Evolutionary conservation across 2,113 vertebrate species (phyloP).

Genomic region (Atrichornis clamosus): DNA sequence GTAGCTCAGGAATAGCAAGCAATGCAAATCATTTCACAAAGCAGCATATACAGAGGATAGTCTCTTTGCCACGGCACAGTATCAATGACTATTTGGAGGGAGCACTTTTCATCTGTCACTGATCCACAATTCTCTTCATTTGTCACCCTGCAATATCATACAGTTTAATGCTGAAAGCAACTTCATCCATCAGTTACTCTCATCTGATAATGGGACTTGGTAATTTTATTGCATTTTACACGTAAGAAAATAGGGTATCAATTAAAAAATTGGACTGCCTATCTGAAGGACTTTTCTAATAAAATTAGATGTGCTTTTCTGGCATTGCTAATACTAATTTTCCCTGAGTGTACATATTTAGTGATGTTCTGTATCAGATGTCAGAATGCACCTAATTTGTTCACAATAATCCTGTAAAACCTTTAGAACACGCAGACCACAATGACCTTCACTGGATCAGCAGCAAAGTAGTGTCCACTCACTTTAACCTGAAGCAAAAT

Average conservation of each 20-base stretch:
- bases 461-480: neutral
- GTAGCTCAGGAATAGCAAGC: neutral
- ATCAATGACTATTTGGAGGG: neutral
- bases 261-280: neutral
- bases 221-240: neutral
- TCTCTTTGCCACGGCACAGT: rapidly evolving
- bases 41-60: neutral
- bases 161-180: neutral
- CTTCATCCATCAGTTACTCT: neutral
- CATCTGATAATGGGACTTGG: neutral
- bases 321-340: neutral
- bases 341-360: neutral
- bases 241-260: neutral
- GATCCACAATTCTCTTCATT: neutral
- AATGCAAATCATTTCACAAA: neutral
- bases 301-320: neutral
- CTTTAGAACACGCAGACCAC: neutral
- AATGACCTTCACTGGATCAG: rapidly evolving
- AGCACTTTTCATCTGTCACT: neutral
- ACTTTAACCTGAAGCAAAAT: neutral
- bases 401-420: neutral
- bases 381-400: neutral
- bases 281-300: neutral
- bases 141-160: neutral
- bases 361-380: neutral